These are phyloP conservation scores for Lonchura striata DNA, from an alignment of 2,113 vertebrate genomes.

Conservation along the genomic window DNA sequence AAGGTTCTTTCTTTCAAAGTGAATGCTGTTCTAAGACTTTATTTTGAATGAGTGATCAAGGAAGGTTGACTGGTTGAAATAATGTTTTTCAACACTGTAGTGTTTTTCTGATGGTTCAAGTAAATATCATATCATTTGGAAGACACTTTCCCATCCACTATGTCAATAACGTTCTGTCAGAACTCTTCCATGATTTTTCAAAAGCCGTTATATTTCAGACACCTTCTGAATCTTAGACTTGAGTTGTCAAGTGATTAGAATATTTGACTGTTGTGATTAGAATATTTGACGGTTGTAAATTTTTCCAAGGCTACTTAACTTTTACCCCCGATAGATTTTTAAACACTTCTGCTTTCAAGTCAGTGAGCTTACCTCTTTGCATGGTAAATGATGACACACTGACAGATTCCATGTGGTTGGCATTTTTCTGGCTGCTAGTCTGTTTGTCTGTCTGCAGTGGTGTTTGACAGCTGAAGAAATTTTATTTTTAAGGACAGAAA, in stretches of 20 bases:
- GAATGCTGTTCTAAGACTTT: not conserved
- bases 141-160: not conserved
- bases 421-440: not conserved
- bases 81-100: not conserved
- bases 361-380: not conserved
- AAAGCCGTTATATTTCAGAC: not conserved
- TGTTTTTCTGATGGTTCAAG: not conserved
- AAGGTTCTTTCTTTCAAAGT: not conserved
- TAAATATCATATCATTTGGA: not conserved
- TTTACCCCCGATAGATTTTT: not conserved
- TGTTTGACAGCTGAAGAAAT: not conserved
- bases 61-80: not conserved
- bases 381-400: not conserved
- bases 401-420: not conserved
- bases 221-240: not conserved
- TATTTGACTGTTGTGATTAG: not conserved
- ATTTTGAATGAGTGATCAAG: not conserved
- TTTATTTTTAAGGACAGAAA: not conserved
- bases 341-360: not conserved
- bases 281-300: not conserved
- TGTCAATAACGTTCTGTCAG: not conserved
- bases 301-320: not conserved
- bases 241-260: accelerated
- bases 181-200: not conserved
- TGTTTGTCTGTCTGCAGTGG: not conserved